Conservation (phyloP, 2,888 invertebrate species). For the Glaucopsyche alexis region DNA sequence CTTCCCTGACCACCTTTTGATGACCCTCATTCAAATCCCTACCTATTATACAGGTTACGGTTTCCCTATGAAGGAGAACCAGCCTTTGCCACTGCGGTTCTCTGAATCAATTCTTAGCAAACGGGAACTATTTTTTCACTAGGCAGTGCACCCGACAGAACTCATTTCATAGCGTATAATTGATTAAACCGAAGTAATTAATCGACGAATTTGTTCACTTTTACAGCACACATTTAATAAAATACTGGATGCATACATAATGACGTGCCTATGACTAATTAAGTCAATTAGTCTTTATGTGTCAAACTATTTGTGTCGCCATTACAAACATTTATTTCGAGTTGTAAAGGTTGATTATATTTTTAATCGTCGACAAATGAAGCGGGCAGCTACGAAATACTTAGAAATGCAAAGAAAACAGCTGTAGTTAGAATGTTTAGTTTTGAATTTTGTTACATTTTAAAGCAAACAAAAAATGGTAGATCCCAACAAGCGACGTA, state of each 20-base stretch:
- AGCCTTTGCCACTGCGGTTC: background rate
- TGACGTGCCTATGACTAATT: conserved; percentile 26
- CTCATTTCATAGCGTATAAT: conserved; percentile 14
- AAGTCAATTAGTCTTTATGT: conserved; percentile 27
- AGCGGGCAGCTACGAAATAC: background rate
- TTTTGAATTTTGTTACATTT: background rate
- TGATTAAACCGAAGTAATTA: conserved; percentile 39
- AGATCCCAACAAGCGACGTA: background rate
- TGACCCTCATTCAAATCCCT: too few relatives aligned
- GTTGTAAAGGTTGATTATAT: background rate
- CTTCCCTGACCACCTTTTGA: too few relatives aligned
- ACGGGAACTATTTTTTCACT: background rate
- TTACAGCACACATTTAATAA: conserved; percentile 21
- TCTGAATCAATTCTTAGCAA: conserved; percentile 3
- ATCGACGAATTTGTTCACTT: conserved; percentile 6
- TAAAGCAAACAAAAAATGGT: background rate
- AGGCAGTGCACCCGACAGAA: background rate
- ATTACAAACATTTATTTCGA: conserved; percentile 19
- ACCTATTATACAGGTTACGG: too few relatives aligned
- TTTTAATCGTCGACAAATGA: background rate
- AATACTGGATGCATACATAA: conserved; percentile 21
- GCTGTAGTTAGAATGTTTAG: background rate
- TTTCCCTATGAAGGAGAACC: too few relatives aligned
- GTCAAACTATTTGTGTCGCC: conserved; percentile 27
- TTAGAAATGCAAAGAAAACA: background rate